Evolutionary conservation across 2,888 invertebrate genomes (phyloP).

Genomic region (Stegophylla sp.): DNA sequence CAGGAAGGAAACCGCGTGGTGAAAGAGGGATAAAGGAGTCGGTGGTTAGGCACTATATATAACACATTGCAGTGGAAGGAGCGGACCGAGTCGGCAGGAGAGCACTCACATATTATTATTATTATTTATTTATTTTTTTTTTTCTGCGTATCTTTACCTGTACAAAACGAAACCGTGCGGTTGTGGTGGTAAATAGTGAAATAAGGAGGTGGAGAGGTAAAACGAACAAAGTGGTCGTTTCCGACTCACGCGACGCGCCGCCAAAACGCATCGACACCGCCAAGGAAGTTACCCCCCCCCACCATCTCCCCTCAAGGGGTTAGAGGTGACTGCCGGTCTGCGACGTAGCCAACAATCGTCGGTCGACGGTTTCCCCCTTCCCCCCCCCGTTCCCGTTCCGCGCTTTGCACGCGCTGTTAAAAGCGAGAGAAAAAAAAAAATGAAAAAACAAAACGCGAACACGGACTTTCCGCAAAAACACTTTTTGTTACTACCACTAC

Average conservation of each 20-base stretch:
- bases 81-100: background rate
- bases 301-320: too few species aligned
- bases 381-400: background rate
- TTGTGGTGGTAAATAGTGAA: background rate
- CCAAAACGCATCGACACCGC: slow-evolving; percentile 4
- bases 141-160: too few species aligned
- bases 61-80: background rate
- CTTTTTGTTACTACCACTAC: background rate
- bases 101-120: background rate
- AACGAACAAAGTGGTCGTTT: slow-evolving; percentile 40
- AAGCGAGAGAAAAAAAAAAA: background rate
- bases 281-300: background rate
- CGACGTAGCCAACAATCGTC: background rate
- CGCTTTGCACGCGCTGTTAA: background rate
- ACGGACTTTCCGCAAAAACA: background rate
- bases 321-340: too few species aligned
- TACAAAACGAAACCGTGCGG: background rate
- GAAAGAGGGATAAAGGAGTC: background rate
- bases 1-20: too few species aligned
- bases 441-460: background rate
- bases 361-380: background rate
- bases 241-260: slow-evolving; percentile 26
- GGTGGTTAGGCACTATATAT: background rate
- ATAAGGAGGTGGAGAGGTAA: background rate
- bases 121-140: too few species aligned